Conservation (phyloP, 2,797 vertebrate genomes). For the Triplophysa bombifrons region DNA sequence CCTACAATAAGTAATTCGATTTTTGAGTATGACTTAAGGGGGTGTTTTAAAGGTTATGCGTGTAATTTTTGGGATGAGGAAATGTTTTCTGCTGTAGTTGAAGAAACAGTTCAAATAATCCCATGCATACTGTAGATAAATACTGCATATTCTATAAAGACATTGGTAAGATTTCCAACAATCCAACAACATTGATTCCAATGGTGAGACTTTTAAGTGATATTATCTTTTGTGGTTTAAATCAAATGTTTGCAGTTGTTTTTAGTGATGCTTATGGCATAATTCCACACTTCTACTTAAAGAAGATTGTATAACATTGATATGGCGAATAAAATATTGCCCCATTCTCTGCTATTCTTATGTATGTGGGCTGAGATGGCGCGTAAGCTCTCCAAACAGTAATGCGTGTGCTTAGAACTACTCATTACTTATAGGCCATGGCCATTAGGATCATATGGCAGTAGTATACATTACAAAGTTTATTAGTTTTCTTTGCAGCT, state of each 20-base stretch:
- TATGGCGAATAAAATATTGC: background rate
- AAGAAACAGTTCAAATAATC: no score
- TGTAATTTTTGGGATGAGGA: background rate
- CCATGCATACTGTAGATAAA: background rate
- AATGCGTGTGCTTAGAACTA: background rate
- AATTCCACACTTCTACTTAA: background rate
- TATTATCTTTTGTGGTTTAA: no score
- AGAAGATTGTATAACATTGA: background rate
- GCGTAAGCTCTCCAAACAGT: background rate
- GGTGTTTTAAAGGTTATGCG: background rate
- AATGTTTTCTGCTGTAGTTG: no score
- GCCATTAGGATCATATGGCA: background rate
- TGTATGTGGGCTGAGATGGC: background rate
- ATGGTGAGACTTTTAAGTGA: no score
- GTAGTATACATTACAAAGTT: background rate
- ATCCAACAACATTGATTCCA: background rate
- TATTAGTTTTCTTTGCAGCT: background rate
- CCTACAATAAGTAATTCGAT: background rate
- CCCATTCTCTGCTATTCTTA: background rate
- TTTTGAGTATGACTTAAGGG: background rate
- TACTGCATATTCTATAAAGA: background rate
- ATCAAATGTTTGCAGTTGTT: background rate
- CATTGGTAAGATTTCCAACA: background rate
- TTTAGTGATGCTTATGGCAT: background rate
- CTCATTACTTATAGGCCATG: background rate